Evolutionary conservation across 2,113 vertebrate species (phyloP), one percentile per base, ranked within the genome.

Genomic region (Dolichallabes microphthalmus): DNA sequence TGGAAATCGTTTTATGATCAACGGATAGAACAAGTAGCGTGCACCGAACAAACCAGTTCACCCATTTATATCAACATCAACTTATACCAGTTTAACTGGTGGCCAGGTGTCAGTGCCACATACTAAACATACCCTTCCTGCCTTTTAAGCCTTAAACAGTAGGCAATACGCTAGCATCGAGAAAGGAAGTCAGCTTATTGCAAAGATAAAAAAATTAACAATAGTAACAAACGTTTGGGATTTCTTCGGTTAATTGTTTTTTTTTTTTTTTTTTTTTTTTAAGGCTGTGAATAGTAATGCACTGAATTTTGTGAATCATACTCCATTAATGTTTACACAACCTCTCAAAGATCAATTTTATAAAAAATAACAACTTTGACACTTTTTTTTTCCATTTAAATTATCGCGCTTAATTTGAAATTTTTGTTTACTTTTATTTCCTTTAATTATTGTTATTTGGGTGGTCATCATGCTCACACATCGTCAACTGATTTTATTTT

Each of bases 301-400:
- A 80, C 84, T 85, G 84, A 80, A 80, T 27, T 68, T 45, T 53
- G n/a, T n/a, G 30, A 75, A 58, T 64, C 27, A 20, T 84, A 20
- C 8, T n/a, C 58, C 0, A 1, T n/a, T 53, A 27, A 50, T 8
- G 12, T 25, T 52, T 66, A 81, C 79, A 80, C 8, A 52, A 80
- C 22, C 12, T 35, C 9, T 63, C 15, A 45, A n/a, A 69, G 57
- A 61, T 53, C 69, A 14, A 39, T 27, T 30, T 30, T 11, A 45
- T n/a, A n/a, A n/a, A n/a, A n/a, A n/a, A n/a, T n/a, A n/a, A n/a
- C n/a, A 39, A 2, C 35, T 39, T 39, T 39, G 35, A 39, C 35
- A 39, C 0, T 19, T 20, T 25, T 73, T 50, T 45, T 45, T 66
- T 25, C 19, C 0, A 15, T 55, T 58, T 25, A 10, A 25, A 13